These are phyloP conservation scores for Pseudomugil tenellus DNA, from an alignment of 2,797 vertebrate species.

Conservation along the genomic window DNA sequence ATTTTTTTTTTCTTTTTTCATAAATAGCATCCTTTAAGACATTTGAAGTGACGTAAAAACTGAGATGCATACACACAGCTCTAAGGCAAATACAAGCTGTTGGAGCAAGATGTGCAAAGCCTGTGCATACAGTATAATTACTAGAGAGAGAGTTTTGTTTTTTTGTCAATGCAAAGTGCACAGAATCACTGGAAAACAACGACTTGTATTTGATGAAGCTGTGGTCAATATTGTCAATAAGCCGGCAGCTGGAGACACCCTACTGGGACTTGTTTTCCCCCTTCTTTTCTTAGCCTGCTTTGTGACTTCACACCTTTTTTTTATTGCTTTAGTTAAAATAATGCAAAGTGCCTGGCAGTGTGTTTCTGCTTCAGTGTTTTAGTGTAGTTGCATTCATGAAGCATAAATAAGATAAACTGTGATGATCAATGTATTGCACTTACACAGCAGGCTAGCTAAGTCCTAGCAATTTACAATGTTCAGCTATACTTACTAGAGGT, in stretches of 20 bases:
- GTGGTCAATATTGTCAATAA: conserved; percentile 70
- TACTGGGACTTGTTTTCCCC: conserved; percentile 11
- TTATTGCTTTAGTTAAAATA: conserved; percentile 62
- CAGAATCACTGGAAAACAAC: conserved; percentile 50
- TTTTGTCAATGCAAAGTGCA: conserved; percentile 43
- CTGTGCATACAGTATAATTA: conserved; percentile 50
- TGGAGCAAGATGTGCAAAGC: conserved; percentile 3
- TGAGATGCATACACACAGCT: conserved; percentile 19
- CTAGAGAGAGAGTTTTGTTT: conserved; percentile 37
- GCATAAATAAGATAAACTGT: conserved; percentile 9
- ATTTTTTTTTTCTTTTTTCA: background rate
- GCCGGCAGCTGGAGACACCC: conserved; percentile 53
- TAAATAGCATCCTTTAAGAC: conserved; percentile 20
- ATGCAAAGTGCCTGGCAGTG: conserved; percentile 41
- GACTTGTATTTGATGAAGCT: conserved; percentile 57
- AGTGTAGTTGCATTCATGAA: conserved; percentile 14
- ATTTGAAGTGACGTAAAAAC: conserved; percentile 21
- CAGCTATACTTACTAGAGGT: background rate
- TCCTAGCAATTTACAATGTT: background rate
- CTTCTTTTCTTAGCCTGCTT: conserved; percentile 39
- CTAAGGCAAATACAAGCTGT: conserved; percentile 27
- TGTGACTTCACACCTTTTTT: conserved; percentile 34
- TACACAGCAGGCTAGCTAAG: background rate
- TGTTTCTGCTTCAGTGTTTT: conserved; percentile 27
- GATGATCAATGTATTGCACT: background rate